Evolutionary conservation across 2,113 vertebrate genomes (phyloP).

Genomic region (Tylochromis polylepis): DNA sequence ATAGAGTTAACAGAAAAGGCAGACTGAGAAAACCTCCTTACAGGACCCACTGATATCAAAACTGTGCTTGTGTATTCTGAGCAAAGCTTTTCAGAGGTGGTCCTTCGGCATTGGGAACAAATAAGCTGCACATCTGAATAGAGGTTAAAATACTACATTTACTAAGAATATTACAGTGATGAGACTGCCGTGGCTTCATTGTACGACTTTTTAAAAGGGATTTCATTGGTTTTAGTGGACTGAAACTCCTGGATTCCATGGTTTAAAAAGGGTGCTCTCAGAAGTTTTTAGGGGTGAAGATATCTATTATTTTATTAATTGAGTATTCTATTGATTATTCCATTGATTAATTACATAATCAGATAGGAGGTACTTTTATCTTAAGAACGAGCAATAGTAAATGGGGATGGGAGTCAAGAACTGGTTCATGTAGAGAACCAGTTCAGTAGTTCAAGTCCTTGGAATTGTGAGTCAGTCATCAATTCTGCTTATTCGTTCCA

Average conservation of each 20-base stretch:
- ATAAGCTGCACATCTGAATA: not conserved
- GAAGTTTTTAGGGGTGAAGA: no score
- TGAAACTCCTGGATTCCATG: not conserved
- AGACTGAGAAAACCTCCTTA: not conserved
- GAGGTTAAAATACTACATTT: not conserved
- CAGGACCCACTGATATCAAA: not conserved
- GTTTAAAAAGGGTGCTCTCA: not conserved
- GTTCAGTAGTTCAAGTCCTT: not conserved
- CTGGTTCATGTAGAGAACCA: not conserved
- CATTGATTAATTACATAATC: not conserved
- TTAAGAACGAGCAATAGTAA: not conserved
- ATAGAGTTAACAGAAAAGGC: not conserved
- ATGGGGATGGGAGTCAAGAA: not conserved
- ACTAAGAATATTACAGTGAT: not conserved
- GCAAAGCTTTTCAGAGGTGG: not conserved
- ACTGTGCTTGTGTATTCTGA: not conserved
- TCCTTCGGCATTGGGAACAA: not conserved
- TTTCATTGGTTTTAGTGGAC: not conserved
- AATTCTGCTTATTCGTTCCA: not conserved
- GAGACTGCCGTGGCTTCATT: not conserved
- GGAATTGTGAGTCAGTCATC: not conserved
- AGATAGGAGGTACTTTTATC: not conserved
- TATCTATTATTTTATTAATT: no score
- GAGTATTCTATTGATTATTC: no score
- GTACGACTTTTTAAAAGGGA: not conserved